Conservation (phyloP, 2,113 vertebrate species). For the Leptobrachium leishanense region DNA sequence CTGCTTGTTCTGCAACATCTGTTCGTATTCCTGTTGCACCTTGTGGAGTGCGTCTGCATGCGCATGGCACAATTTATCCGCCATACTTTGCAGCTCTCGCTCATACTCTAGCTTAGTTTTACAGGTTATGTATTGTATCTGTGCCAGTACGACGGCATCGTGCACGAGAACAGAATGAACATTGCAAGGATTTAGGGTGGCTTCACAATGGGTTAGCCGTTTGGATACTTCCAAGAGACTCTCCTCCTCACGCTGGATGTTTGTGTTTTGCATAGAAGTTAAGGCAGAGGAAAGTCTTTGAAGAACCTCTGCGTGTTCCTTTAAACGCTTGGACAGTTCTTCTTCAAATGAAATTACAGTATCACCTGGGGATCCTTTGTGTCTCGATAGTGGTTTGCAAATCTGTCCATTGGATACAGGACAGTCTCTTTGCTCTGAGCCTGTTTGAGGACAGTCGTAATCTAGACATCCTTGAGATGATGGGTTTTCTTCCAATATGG, state of each 20-base stretch:
- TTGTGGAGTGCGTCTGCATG: constrained; percentile 68
- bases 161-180: constrained; percentile 80
- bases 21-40: constrained; percentile 79
- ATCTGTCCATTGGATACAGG: background rate
- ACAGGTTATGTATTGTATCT: constrained; percentile 86
- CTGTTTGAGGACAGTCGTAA: constrained; percentile 67
- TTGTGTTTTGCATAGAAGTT: constrained; percentile 61
- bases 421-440: constrained; percentile 2
- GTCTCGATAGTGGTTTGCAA: constrained; percentile 43
- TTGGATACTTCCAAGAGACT: constrained; percentile 73
- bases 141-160: constrained; percentile 87
- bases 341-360: constrained; percentile 73
- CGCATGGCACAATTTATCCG: constrained; percentile 73
- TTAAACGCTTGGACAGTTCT: constrained; percentile 80
- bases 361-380: constrained; percentile 53
- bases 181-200: constrained; percentile 63
- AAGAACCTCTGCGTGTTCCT: constrained; percentile 78
- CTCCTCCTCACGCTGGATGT: constrained; percentile 62
- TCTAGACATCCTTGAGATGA: constrained; percentile 65
- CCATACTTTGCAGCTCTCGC: constrained; percentile 73
- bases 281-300: constrained; percentile 78
- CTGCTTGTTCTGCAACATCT: constrained; percentile 77
- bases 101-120: constrained; percentile 76
- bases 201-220: constrained; percentile 62
- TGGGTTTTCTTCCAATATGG: constrained; percentile 73